Percentiles rank a stretch among this genome's conserved stretches.
phyloP scores from a whole-genome alignment of 2,113 vertebrate genomes.

The Octodon degus region DNA sequence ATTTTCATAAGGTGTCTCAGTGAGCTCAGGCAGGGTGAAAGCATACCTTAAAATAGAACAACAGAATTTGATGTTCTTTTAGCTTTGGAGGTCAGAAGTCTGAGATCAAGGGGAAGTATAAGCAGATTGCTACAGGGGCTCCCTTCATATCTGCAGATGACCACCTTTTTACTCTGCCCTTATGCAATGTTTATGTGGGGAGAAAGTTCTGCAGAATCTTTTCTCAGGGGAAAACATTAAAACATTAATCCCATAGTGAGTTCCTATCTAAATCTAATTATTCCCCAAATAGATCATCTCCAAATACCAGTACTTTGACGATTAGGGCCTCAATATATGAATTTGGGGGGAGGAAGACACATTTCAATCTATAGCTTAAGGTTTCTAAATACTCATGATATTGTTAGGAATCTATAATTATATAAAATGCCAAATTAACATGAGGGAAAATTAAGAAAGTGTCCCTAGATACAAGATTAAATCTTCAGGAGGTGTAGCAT shows the following conservation, averaged over 20 bases:
- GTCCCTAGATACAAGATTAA: background rate
- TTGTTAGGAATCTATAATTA: background rate
- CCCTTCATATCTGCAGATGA: background rate
- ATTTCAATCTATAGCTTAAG: background rate
- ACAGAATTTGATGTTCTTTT: background rate
- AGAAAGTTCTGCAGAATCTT: background rate
- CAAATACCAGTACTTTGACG: background rate
- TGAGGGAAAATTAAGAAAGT: background rate
- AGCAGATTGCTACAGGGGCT: background rate
- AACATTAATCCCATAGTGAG: background rate
- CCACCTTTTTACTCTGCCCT: background rate
- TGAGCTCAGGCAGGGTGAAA: background rate
- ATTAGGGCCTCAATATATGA: background rate
- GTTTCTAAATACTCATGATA: background rate
- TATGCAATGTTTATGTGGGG: background rate
- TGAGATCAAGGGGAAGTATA: background rate
- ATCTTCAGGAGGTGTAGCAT: background rate
- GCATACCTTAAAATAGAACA: background rate
- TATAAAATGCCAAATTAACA: constrained; percentile 4
- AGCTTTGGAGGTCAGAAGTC: background rate
- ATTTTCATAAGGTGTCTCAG: background rate
- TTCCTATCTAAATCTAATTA: background rate
- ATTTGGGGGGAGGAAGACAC: background rate
- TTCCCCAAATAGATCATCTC: background rate
- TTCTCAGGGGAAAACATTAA: no score